Evolutionary conservation across 37 sponge, comb jelly and placozoan genomes (phyloP).

Genomic region (Chondrilla cf. caribensis): DNA sequence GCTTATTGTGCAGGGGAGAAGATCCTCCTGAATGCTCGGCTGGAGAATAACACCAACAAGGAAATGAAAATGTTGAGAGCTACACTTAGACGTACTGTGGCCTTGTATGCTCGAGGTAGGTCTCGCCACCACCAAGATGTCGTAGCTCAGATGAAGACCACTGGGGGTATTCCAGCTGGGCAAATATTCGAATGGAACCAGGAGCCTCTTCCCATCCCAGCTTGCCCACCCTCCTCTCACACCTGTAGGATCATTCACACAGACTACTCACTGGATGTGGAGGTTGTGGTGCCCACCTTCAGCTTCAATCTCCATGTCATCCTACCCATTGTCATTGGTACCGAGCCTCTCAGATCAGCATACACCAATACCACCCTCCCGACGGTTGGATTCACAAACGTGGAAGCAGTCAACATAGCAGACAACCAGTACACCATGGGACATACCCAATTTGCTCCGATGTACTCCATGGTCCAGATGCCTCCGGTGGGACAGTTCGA

Average conservation of each 20-base stretch:
- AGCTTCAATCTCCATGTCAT: neutral
- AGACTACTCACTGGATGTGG: neutral
- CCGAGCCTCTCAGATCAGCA: slow-evolving; percentile 5
- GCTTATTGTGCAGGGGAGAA: slow-evolving; percentile 55
- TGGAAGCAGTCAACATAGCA: slow-evolving; percentile 20
- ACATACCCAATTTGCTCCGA: slow-evolving; percentile 25
- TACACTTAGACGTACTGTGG: neutral
- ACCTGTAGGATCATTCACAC: slow-evolving; percentile 7
- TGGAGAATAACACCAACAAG: slow-evolving; percentile 49
- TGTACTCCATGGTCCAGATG: neutral
- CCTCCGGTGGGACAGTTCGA: no score
- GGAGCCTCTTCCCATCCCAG: slow-evolving; percentile 20
- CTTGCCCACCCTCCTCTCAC: slow-evolving; percentile 11
- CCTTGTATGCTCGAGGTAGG: slow-evolving; percentile 34
- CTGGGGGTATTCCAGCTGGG: neutral
- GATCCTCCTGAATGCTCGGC: slow-evolving; percentile 21
- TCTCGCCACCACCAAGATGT: no score
- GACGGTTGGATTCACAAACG: neutral
- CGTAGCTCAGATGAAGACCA: neutral
- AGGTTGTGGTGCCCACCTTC: neutral
- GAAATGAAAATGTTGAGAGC: slow-evolving; percentile 31
- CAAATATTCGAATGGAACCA: slow-evolving; percentile 12
- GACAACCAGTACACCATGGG: slow-evolving; percentile 39
- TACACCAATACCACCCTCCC: neutral
- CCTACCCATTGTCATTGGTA: neutral